A percentile compares a stretch with the other conserved stretches of the same genome.
Conservation (phyloP, 2,888 invertebrate genomes). For the Polydrusus tereticollis region DNA sequence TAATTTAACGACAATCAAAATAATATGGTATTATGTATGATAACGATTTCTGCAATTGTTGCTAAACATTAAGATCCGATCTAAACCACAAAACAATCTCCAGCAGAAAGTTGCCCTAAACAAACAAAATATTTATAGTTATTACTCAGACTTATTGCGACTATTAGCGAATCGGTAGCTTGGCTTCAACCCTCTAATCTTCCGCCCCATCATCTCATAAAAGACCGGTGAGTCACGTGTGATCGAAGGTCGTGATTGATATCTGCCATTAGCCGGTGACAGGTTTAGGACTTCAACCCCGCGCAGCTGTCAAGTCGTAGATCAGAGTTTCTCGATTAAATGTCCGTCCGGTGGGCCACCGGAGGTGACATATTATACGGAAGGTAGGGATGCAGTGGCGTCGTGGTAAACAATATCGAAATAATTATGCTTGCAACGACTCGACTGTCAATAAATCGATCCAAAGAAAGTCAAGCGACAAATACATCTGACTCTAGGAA, state of each 20-base stretch:
- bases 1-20: too few relatives aligned
- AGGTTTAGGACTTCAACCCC: conserved; percentile 65
- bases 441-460: too few relatives aligned
- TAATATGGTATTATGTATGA: too few relatives aligned
- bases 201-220: conserved; percentile 41
- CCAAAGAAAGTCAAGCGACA: too few relatives aligned
- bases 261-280: conserved; percentile 68
- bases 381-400: neutral
- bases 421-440: too few relatives aligned
- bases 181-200: conserved; percentile 32
- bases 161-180: conserved; percentile 21
- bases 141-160: conserved; percentile 25
- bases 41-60: too few relatives aligned
- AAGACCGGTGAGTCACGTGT: conserved; percentile 57
- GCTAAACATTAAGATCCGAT: too few relatives aligned
- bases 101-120: neutral
- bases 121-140: conserved; percentile 8
- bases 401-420: too few relatives aligned
- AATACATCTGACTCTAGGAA: too few relatives aligned
- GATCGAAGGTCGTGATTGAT: conserved; percentile 68
- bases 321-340: conserved; percentile 34
- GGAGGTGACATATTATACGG: conserved; percentile 21
- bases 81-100: too few relatives aligned
- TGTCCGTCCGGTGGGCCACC: conserved; percentile 25
- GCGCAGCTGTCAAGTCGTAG: conserved; percentile 34